A percentile compares a stretch with the other conserved stretches of the same genome.
Conservation (phyloP, 1,140 invertebrate genomes). For the Heliconius himera region DNA sequence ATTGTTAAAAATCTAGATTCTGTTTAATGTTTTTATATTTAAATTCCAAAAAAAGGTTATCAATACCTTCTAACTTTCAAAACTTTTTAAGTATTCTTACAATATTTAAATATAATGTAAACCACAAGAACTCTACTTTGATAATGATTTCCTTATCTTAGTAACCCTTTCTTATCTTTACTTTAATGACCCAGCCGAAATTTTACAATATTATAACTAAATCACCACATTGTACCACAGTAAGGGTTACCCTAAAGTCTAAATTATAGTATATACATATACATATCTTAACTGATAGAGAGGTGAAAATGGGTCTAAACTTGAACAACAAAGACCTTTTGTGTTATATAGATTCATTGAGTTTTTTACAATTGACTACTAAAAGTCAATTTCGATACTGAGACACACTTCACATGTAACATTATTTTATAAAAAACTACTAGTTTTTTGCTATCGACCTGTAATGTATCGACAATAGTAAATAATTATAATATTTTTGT, state of each 20-base stretch:
- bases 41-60: background rate
- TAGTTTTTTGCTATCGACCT: no score
- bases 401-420: no score
- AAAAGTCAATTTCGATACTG: background rate
- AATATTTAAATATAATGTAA: conserved; percentile 11
- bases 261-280: background rate
- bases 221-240: background rate
- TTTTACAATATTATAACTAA: background rate
- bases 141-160: conserved; percentile 27
- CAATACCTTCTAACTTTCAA: background rate
- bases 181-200: conserved; percentile 21
- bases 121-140: conserved; percentile 5
- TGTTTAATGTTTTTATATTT: background rate
- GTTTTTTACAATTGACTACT: background rate
- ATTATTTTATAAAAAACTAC: no score
- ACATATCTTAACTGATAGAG: background rate
- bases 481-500: no score
- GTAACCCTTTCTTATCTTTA: conserved; percentile 34
- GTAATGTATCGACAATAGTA: no score
- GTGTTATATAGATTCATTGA: background rate
- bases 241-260: background rate
- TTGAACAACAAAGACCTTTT: background rate
- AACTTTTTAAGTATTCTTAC: background rate
- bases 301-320: background rate
- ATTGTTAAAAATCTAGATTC: background rate